Evolutionary conservation across 2,113 vertebrate species (phyloP), one percentile per base, ranked within the genome.

Genomic region (Takifugu flavidus): DNA sequence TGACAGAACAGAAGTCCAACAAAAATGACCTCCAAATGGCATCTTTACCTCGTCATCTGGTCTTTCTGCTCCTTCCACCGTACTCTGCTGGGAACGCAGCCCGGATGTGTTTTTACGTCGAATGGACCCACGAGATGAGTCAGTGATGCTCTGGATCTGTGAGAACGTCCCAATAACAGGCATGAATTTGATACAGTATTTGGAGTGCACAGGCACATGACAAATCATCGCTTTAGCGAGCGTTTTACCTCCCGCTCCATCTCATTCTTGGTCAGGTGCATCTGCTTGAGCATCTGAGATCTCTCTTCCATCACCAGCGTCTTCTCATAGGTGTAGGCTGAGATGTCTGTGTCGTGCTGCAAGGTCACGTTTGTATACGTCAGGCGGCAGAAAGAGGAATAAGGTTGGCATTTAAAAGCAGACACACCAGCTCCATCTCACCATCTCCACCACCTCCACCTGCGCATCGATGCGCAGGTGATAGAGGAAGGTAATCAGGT

Each of bases 401-500:
- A 11, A 39, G 34, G 34, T 39, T 10, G 7, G 34, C 34, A 39
- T 39, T 39, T 39, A 10, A 39, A 3, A 39, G 7, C 34, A 39
- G 11, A 39, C 34, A 39, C 7, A 10, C 34, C 3, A 10, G 34
- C 34, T 39, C 11, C 75, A 43, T 77, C 90, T 89, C 88, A 99
- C 97, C 96, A 99, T 95, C 86, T 99, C 97, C 77, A 99, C 96
- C 77, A 99, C 97, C 80, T 99, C 97, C 57, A 99, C 95, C 58
- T 92, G 94, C 0, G 97, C 97, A 0, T 93, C 93, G 59, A 99
- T 95, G 26, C 97, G 94, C 72, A 99, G 86, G 76, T 99, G 97
- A 81, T 99, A 99, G 58, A 99, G 91, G 87, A 99, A 99, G 0
- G 91, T 98, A 45, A 94, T 91, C 75, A 99, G 87, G 87, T 99